These are phyloP conservation scores for Oscheius onirici DNA, from an alignment of 2,888 invertebrate genomes.

Conservation along the genomic window DNA sequence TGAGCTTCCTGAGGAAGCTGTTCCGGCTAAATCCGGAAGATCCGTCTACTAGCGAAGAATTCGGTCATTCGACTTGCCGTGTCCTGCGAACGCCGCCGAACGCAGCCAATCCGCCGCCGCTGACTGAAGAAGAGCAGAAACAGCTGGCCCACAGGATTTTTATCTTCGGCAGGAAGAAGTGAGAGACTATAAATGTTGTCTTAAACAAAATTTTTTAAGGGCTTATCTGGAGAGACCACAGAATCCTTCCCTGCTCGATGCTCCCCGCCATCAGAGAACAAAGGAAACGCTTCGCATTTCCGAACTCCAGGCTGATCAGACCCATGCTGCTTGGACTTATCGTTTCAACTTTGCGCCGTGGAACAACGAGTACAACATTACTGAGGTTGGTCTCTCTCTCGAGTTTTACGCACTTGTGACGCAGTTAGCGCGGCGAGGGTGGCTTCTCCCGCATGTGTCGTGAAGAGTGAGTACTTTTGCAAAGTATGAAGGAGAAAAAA, in stretches of 20 bases:
- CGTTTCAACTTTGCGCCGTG: slow-evolving; percentile 22
- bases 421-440: neutral
- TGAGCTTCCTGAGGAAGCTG: too few relatives aligned
- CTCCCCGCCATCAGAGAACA: neutral
- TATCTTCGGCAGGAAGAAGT: neutral
- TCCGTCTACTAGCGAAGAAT: too few relatives aligned
- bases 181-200: too few relatives aligned
- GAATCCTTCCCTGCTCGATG: neutral
- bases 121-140: slow-evolving; percentile 2
- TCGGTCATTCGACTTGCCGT: too few relatives aligned
- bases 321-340: slow-evolving; percentile 23
- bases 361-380: slow-evolving; percentile 20
- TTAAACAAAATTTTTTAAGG: neutral
- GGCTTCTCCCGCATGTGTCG: neutral
- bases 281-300: neutral
- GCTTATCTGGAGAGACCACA: neutral
- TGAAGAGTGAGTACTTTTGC: too few relatives aligned
- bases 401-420: slow-evolving; percentile 10
- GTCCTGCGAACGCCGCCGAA: too few relatives aligned
- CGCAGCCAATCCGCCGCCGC: too few relatives aligned
- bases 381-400: slow-evolving; percentile 19
- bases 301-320: neutral
- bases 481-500: too few relatives aligned
- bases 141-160: neutral
- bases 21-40: too few relatives aligned